Conservation (phyloP, 2,113 vertebrate genomes). For the Oriolus oriolus region DNA sequence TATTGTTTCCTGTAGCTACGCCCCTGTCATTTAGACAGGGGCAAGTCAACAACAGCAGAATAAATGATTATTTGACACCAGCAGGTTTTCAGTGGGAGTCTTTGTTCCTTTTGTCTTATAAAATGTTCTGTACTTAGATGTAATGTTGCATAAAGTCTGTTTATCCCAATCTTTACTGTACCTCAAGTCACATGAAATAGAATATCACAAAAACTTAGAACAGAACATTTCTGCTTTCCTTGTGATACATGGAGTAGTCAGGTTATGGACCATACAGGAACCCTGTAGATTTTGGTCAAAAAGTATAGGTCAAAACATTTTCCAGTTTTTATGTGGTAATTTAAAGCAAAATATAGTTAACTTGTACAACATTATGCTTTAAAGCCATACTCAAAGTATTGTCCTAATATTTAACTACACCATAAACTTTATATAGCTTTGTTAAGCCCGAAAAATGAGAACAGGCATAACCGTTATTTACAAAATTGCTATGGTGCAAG, state of each 20-base stretch:
- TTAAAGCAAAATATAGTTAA: background rate
- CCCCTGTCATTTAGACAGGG: background rate
- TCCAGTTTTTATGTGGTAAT: background rate
- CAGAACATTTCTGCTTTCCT: background rate
- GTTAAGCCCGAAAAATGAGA: background rate
- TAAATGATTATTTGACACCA: conserved; percentile 41
- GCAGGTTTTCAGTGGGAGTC: conserved; percentile 32
- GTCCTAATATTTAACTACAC: background rate
- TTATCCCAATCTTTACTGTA: background rate
- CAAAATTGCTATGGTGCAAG: background rate
- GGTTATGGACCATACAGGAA: background rate
- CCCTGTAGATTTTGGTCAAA: background rate
- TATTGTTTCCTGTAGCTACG: background rate
- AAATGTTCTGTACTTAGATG: background rate
- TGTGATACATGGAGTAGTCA: background rate
- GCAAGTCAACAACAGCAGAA: background rate
- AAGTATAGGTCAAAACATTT: background rate
- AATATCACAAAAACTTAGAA: background rate
- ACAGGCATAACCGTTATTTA: background rate
- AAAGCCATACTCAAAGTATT: background rate
- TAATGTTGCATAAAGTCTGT: background rate
- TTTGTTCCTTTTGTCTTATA: conserved; percentile 33
- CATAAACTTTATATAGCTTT: background rate
- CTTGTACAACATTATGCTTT: background rate
- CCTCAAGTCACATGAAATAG: background rate